Evolutionary conservation across 2,888 invertebrate genomes (phyloP).

Genomic region (Meghimatium bilineatum): DNA sequence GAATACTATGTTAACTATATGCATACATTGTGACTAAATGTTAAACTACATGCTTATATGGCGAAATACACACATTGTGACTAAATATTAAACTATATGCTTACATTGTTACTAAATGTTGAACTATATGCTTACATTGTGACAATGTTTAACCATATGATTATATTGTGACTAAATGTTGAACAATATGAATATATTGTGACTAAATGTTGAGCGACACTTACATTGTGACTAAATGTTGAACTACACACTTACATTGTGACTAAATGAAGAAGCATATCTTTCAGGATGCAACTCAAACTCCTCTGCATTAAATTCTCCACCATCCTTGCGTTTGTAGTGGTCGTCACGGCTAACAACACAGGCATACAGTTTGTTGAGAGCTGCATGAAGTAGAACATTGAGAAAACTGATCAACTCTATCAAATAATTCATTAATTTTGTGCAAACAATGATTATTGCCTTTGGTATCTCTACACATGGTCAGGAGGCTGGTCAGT

Average conservation of each 20-base stretch:
- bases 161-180: no score
- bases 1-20: slow-evolving; percentile 94
- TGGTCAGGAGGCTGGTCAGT: no score
- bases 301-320: slow-evolving; percentile 91
- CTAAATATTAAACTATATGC: no score
- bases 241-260: slow-evolving; percentile 81
- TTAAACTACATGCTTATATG: no score
- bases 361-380: slow-evolving; percentile 96
- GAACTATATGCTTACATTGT: no score
- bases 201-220: slow-evolving; percentile 88
- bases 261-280: slow-evolving; percentile 96
- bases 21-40: slow-evolving; percentile 73
- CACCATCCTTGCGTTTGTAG: slow-evolving; percentile 92
- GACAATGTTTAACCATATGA: no score
- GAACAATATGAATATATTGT: slow-evolving; percentile 87
- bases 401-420: not conserved
- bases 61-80: no score
- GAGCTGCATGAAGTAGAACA: slow-evolving; percentile 80
- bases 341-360: slow-evolving; percentile 96
- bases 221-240: not conserved
- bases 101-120: no score
- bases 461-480: no score
- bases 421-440: not conserved
- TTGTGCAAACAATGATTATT: not conserved
- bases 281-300: slow-evolving; percentile 94